Evolutionary conservation across 2,797 vertebrate genomes (phyloP).

Genomic region (Discoglossus pictus): DNA sequence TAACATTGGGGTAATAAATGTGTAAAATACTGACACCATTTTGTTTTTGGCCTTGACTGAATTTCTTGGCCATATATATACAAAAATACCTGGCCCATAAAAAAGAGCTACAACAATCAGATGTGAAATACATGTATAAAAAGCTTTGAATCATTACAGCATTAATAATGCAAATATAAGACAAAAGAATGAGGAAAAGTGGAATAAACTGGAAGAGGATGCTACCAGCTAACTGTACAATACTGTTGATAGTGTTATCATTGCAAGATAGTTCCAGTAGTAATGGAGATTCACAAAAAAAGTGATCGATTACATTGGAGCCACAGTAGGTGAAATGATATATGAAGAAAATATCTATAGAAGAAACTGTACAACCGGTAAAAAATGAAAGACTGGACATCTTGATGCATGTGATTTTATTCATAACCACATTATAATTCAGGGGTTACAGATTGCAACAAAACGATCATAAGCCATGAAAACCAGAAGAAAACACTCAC

Average conservation of each 20-base stretch:
- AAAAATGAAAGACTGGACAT: background rate
- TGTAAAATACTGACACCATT: too few species aligned
- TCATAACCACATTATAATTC: background rate
- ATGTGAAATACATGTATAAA: slow-evolving; percentile 21
- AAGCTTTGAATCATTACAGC: slow-evolving; percentile 11
- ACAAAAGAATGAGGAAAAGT: slow-evolving; percentile 5
- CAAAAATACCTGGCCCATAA: slow-evolving; percentile 17
- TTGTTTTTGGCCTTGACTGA: background rate
- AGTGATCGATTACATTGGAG: slow-evolving; percentile 16
- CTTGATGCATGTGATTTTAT: background rate
- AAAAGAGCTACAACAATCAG: slow-evolving; percentile 16
- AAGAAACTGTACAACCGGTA: background rate
- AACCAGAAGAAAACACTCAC: slow-evolving; percentile 10
- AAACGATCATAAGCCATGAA: slow-evolving; percentile 17
- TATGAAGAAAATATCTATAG: background rate
- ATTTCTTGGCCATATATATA: slow-evolving; percentile 9
- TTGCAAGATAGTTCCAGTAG: slow-evolving; percentile 2
- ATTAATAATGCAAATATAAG: slow-evolving; percentile 8
- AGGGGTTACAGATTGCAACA: slow-evolving; percentile 51
- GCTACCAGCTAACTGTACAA: background rate
- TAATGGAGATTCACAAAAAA: slow-evolving; percentile 6
- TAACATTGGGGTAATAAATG: too few species aligned
- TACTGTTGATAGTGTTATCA: background rate
- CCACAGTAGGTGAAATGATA: too few species aligned
- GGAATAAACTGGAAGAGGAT: slow-evolving; percentile 5